These are phyloP conservation scores for Macroramphosus scolopax DNA, from an alignment of 2,797 vertebrate genomes.

Conservation along the genomic window DNA sequence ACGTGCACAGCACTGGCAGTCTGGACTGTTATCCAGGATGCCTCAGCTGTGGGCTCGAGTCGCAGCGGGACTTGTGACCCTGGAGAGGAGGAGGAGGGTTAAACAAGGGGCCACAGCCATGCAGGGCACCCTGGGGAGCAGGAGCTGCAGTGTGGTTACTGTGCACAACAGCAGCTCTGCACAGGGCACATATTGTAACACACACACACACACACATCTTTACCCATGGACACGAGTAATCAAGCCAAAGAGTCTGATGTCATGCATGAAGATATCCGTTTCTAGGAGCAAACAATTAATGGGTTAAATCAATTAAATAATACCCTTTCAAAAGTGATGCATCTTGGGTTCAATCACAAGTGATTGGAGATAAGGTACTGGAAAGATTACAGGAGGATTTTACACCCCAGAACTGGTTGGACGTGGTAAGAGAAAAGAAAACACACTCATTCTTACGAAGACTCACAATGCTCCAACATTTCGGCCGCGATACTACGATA, in stretches of 20 bases:
- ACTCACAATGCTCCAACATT: constrained; percentile 31
- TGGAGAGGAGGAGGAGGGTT: constrained; percentile 24
- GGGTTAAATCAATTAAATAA: too few relatives aligned
- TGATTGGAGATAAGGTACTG: constrained; percentile 19
- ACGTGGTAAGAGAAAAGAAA: not conserved
- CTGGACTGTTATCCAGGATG: constrained; percentile 48
- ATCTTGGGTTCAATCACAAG: too few relatives aligned
- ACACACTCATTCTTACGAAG: constrained; percentile 8
- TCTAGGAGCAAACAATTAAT: constrained; percentile 10
- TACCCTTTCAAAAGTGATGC: too few relatives aligned
- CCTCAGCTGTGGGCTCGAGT: constrained; percentile 28
- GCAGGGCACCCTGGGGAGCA: constrained; percentile 20
- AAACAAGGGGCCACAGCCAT: constrained; percentile 34
- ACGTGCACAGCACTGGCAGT: constrained; percentile 46
- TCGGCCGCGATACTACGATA: constrained; percentile 41
- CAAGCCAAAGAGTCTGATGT: too few relatives aligned
- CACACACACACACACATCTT: constrained; percentile 4
- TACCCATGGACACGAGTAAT: too few relatives aligned
- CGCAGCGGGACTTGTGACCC: constrained; percentile 29
- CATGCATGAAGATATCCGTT: too few relatives aligned
- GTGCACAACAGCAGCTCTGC: constrained; percentile 10
- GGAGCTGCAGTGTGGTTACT: constrained; percentile 21
- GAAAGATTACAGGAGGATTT: constrained; percentile 21
- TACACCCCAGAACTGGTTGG: constrained; percentile 14
- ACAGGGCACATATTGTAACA: not conserved